Evolutionary conservation across 1,140 invertebrate species (phyloP).

Genomic region (Cydia fagiglandana): DNA sequence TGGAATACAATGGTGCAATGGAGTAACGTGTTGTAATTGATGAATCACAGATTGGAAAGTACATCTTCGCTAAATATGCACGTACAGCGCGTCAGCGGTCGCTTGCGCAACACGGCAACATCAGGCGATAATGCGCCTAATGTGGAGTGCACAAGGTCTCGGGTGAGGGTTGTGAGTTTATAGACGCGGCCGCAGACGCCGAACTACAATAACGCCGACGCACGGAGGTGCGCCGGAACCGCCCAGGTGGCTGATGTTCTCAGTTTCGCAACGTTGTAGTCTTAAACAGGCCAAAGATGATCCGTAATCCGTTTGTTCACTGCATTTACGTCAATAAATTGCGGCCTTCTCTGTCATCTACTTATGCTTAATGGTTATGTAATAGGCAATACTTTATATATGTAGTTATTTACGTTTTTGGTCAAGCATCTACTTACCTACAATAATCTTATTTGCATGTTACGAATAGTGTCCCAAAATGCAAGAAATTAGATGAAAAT

Average conservation of each 20-base stretch:
- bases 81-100: conserved; percentile 14
- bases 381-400: neutral
- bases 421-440: too few relatives aligned
- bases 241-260: neutral
- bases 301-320: neutral
- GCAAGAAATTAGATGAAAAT: neutral
- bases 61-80: conserved; percentile 7
- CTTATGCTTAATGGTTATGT: neutral
- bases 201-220: too few relatives aligned
- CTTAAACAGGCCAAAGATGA: neutral
- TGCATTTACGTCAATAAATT: neutral
- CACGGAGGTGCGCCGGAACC: neutral
- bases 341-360: neutral
- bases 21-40: conserved; percentile 23
- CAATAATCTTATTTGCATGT: too few relatives aligned
- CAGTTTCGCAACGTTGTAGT: conserved; percentile 8
- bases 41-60: conserved; percentile 24
- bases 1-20: neutral
- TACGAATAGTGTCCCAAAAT: too few relatives aligned
- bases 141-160: neutral
- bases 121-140: neutral
- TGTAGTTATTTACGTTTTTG: too few relatives aligned
- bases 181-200: neutral
- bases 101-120: conserved; percentile 4
- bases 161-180: neutral